Percentiles rank a stretch among this genome's conserved stretches.
Conservation (phyloP, 2,888 invertebrate genomes). For the Agonum fuliginosum region DNA sequence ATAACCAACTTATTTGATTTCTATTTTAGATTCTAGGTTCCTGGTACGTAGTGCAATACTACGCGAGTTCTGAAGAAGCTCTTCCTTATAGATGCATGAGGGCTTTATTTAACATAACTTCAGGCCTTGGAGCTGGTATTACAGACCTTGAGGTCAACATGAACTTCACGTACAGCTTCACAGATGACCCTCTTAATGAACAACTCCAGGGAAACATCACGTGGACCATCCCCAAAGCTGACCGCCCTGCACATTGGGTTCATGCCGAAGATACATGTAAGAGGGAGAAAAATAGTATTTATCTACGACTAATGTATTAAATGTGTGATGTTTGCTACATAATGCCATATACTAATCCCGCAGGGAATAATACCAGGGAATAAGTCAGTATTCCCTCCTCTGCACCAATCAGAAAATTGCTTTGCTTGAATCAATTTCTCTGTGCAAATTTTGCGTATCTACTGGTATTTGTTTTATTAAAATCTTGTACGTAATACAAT, state of each 20-base stretch:
- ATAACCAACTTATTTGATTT: too few relatives aligned
- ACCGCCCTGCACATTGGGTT: slow-evolving; percentile 88
- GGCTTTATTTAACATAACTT: slow-evolving; percentile 79
- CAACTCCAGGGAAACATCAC: slow-evolving; percentile 89
- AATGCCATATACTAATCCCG: too few relatives aligned
- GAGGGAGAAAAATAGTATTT: slow-evolving; percentile 65
- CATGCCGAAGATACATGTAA: slow-evolving; percentile 90
- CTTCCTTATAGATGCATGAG: slow-evolving; percentile 91
- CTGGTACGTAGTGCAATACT: slow-evolving; percentile 92
- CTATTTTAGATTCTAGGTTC: slow-evolving; percentile 81
- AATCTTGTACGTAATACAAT: too few relatives aligned
- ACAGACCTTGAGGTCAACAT: slow-evolving; percentile 82
- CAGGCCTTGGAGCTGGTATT: slow-evolving; percentile 71
- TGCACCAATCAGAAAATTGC: too few relatives aligned
- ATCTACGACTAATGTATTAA: background rate
- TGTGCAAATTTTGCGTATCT: too few relatives aligned
- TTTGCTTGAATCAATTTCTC: too few relatives aligned
- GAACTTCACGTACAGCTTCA: slow-evolving; percentile 92
- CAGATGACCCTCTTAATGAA: slow-evolving; percentile 88
- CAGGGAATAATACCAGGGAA: too few relatives aligned
- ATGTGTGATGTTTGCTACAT: too few relatives aligned
- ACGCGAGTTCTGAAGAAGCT: slow-evolving; percentile 91
- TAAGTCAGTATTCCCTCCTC: too few relatives aligned
- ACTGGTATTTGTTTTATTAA: too few relatives aligned
- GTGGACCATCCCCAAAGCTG: slow-evolving; percentile 85